Percentiles rank a stretch among this genome's conserved stretches.
Evolutionary conservation across 2,113 vertebrate genomes (phyloP).

Genomic region (Rhynchomys soricoides): DNA sequence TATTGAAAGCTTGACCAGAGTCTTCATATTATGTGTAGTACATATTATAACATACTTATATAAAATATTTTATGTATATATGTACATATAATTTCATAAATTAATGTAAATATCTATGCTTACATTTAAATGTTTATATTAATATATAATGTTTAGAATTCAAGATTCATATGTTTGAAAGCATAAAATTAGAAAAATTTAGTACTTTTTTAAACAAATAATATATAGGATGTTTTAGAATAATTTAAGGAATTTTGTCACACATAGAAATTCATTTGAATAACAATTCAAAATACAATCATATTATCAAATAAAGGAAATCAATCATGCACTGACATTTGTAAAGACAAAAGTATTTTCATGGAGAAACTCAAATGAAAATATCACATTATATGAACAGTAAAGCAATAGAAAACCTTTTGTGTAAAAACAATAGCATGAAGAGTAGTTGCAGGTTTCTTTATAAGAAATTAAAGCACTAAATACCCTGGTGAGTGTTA

Average conservation of each 20-base stretch:
- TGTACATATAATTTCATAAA: background rate
- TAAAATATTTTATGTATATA: background rate
- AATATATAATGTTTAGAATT: background rate
- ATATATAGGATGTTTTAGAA: background rate
- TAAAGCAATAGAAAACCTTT: background rate
- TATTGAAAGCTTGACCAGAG: background rate
- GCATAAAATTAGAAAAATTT: background rate
- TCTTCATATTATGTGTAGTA: background rate
- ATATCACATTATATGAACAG: background rate
- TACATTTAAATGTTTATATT: background rate
- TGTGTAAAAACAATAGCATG: background rate
- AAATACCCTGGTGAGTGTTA: background rate
- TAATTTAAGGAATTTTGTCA: background rate
- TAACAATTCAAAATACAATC: background rate
- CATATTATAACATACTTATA: background rate
- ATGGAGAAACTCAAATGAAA: background rate
- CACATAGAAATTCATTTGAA: background rate
- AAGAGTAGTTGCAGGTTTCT: background rate
- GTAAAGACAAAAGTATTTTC: background rate
- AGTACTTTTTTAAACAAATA: background rate
- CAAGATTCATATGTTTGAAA: background rate
- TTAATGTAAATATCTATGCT: background rate
- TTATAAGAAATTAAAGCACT: background rate
- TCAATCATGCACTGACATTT: background rate
- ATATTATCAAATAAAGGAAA: background rate